These are phyloP conservation scores for Halocynthia aurantium DNA, from an alignment of 23 tunicate genomes.

Conservation along the genomic window DNA sequence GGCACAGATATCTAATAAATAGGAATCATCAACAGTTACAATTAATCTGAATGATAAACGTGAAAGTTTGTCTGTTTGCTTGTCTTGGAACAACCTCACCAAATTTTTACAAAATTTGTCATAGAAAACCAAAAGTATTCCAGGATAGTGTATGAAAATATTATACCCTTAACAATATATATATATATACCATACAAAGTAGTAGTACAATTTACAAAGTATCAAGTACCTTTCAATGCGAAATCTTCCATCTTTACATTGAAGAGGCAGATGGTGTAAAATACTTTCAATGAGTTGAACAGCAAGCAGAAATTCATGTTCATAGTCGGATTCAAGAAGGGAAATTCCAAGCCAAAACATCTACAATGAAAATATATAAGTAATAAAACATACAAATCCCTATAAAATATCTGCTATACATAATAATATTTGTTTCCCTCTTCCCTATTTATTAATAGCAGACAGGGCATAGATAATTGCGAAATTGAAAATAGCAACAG, in stretches of 20 bases:
- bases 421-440: too few species aligned
- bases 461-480: too few species aligned
- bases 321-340: constrained; percentile 76
- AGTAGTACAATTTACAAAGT: too few species aligned
- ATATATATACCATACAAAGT: too few species aligned
- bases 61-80: not conserved
- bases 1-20: constrained; percentile 33
- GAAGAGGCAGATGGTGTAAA: constrained; percentile 23
- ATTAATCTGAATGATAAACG: not conserved
- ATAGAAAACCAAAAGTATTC: too few species aligned
- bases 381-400: too few species aligned
- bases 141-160: too few species aligned
- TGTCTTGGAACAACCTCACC: not conserved
- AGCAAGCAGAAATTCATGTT: constrained; percentile 69
- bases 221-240: constrained; percentile 29
- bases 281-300: constrained; percentile 46
- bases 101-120: not conserved
- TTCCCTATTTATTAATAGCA: too few species aligned
- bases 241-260: constrained; percentile 19
- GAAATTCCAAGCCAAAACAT: constrained; percentile 69
- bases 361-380: too few species aligned
- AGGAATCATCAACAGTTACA: not conserved
- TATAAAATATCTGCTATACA: too few species aligned
- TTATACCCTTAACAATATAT: too few species aligned
- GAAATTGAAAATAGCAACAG: too few species aligned